A percentile compares a stretch with the other conserved stretches of the same genome.
Evolutionary conservation across 1,140 invertebrate genomes (phyloP).

Genomic region (Chymomyza costata): DNA sequence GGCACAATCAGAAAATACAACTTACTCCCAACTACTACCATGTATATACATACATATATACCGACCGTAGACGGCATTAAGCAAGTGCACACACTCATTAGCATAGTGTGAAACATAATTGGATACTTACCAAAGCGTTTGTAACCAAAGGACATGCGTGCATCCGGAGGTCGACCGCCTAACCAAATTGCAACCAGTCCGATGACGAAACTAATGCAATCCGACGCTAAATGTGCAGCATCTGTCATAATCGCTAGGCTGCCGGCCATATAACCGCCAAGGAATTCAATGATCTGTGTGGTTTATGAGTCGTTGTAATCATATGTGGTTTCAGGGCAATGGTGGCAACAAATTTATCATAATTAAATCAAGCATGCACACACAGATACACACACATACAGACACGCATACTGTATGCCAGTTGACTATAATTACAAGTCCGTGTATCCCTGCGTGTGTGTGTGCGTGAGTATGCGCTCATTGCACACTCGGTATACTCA

Average conservation of each 20-base stretch:
- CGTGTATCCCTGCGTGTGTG: slow-evolving; percentile 4
- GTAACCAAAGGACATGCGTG: slow-evolving; percentile 87
- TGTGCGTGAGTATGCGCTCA: slow-evolving; percentile 15
- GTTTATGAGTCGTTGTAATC: slow-evolving; percentile 4
- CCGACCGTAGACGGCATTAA: too few species aligned
- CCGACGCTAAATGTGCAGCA: slow-evolving; percentile 88
- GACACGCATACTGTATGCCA: too few species aligned
- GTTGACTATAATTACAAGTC: too few species aligned
- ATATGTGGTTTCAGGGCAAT: slow-evolving; percentile 3
- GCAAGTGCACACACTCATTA: slow-evolving; percentile 31
- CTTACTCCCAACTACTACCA: too few species aligned
- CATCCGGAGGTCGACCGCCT: slow-evolving; percentile 80
- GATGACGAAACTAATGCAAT: slow-evolving; percentile 88
- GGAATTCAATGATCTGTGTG: slow-evolving; percentile 80
- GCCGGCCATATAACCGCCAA: slow-evolving; percentile 86
- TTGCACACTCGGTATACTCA: slow-evolving; percentile 75
- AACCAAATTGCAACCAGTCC: slow-evolving; percentile 86
- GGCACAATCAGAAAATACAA: slow-evolving; percentile 20
- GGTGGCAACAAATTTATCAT: slow-evolving; percentile 46
- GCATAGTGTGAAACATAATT: slow-evolving; percentile 47
- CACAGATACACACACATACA: slow-evolving; percentile 5
- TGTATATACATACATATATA: slow-evolving; percentile 3
- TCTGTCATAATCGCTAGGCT: slow-evolving; percentile 90
- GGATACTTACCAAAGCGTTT: slow-evolving; percentile 81
- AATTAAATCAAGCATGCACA: slow-evolving; percentile 38